Base-by-base conservation (phyloP, 2,888 invertebrate genomes). In the Branchellion lobata region DNA sequence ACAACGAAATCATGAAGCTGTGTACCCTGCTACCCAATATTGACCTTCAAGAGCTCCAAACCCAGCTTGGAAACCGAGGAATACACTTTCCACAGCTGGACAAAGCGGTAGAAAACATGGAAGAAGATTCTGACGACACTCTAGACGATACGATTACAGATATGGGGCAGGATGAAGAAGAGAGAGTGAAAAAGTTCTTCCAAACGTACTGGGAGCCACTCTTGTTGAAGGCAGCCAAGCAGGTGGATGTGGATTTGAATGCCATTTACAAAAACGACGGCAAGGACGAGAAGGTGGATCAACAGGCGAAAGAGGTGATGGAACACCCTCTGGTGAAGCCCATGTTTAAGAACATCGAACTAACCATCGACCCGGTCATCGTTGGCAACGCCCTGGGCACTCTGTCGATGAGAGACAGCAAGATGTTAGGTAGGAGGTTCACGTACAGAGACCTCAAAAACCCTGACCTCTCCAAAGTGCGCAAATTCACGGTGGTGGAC, bases 171-270 rank as follows among this genome's bases (percentile, higher is more conserved):
- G 21, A 3, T 3, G 61, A 77, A 8, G 65, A 34, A 47, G 77
- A 77, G 0, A 27, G 51, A 14, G 61, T 77, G 1, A 77, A 77
- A 11, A 21, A 18, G 1, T 65, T 77, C 24, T 77, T 77, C 65
- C 33, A 77, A 21, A 34, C 18, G 0, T 77, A 77, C 36, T 77
- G 77, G 77, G 1, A 65, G 27, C 77, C 77, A 14, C 61, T 61
- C 61, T 36, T 77, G 24, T 27, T 21, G 18, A 36, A 77, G 24
- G 31, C 57, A n/a, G 61, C 77, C 34, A 65, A 34, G 65, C 18
- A 77, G 24, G 3, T 57, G 8, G 24, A 57, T n/a, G 21, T 57
- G 24, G 61, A 57, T 57, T 24, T 57, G 21, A 24, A 57, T n/a
- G 5, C 3, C 24, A 5, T 57, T 18, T 24, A 14, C 61, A n/a